Evolutionary conservation across 1,140 invertebrate species (phyloP), one percentile per base, ranked within the genome.

Genomic region (Aethina tumida): DNA sequence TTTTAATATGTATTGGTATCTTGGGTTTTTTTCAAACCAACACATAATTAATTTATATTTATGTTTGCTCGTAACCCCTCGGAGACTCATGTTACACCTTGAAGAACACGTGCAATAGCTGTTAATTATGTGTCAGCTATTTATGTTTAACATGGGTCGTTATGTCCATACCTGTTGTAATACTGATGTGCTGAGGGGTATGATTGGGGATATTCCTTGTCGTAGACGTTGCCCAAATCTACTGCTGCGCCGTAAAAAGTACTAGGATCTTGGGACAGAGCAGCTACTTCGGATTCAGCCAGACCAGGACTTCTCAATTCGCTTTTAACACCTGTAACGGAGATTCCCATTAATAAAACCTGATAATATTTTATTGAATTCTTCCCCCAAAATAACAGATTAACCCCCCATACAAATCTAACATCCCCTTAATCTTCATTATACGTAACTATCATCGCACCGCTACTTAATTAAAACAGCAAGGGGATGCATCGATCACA

Each of bases 131-230:
- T n/a, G n/a, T n/a, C n/a, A n/a, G n/a, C n/a, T n/a, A n/a, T n/a
- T n/a, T n/a, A n/a, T n/a, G n/a, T n/a, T n/a, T n/a, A n/a, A n/a
- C n/a, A n/a, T n/a, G n/a, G n/a, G 26, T 28, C 10, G 4, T 10
- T 28, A 5, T 4, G n/a, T 41, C 8, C 20, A 43, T 62, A 75
- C 76, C 75, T 79, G 64, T 79, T 79, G 47, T 79, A 79, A 65
- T 77, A 79, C 56, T 76, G 71, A 64, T 77, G 77, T 38, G 75
- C 53, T 57, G 64, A 41, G 39, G 67, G 56, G 55, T 72, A 70
- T 3, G 67, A 63, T 53, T 57, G 56, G 15, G 52, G 45, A 35
- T 61, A 63, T 13, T 61, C 60, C 43, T 63, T 61, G 27, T 60
- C 59, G 42, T 63, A 61, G 12, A 52, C 30, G 30, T 48, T 47